Evolutionary conservation across 2,797 vertebrate genomes (phyloP), one percentile per base, ranked within the genome.

Genomic region (Perodicticus potto): DNA sequence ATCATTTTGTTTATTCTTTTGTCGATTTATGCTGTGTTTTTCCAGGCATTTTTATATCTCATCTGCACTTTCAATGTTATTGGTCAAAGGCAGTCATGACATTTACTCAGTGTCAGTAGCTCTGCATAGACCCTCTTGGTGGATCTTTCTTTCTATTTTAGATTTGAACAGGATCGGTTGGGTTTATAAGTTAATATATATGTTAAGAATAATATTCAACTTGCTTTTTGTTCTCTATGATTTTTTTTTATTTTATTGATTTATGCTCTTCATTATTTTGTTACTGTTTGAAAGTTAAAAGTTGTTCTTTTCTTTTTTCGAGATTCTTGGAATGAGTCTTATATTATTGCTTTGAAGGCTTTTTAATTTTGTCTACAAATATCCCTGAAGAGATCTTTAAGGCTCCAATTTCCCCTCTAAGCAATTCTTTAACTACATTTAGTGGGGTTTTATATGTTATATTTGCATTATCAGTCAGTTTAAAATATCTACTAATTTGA

Each of bases 181-280:
- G 37, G 23, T n/a, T 78, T 74, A n/a, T 37, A 45, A 69, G 12
- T 90, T 59, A 74, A 45, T 55, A 23, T 87, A 53, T 59, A 81
- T 78, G 55, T 23, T 14, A 78, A 61, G 77, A 73, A 37, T 4
- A 29, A 45, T 70, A 43, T 17, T 76, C 37, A 34, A 13, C 19
- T 74, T 78, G 22, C 17, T 27, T 65, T 67, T 77, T 96, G 10
- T 74, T 83, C 25, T 86, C 6, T 34, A 63, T 80, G 13, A 6
- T 53, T 63, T 63, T 61, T 96, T 61, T 96, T 74, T 63, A 25
- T 81, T 80, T 59, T 92, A 73, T 67, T 90, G 63, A 65, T 83
- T 80, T 95, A 20, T 72, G 7, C 17, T 25, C 25, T 78, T 87
- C 73, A 23, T 83, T n/a, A 74, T 55, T 73, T 95, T 72, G 29